Evolutionary conservation across 2,113 vertebrate species (phyloP).

Genomic region (Carassius gibelio): DNA sequence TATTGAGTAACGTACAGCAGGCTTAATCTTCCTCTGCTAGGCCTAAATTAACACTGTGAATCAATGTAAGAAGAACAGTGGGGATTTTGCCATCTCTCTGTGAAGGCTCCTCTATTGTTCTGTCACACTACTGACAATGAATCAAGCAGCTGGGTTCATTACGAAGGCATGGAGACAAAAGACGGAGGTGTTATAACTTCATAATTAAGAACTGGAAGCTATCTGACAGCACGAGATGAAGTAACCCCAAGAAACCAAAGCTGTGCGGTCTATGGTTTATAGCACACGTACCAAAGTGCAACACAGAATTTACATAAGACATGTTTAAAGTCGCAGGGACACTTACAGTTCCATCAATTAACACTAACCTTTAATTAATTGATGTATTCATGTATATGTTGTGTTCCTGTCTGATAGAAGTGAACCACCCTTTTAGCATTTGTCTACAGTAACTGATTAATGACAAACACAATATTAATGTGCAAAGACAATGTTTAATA

Average conservation of each 20-base stretch:
- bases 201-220: slow-evolving; percentile 56
- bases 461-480: slow-evolving; percentile 23
- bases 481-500: slow-evolving; percentile 32
- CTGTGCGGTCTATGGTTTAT: slow-evolving; percentile 29
- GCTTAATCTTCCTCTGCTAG: slow-evolving; percentile 41
- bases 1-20: slow-evolving; percentile 47
- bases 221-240: slow-evolving; percentile 51
- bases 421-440: slow-evolving; percentile 9
- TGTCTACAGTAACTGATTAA: slow-evolving; percentile 17
- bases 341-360: neutral
- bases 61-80: slow-evolving; percentile 51
- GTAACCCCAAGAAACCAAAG: slow-evolving; percentile 43
- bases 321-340: neutral
- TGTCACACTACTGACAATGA: slow-evolving; percentile 52
- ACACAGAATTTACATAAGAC: slow-evolving; percentile 26
- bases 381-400: neutral
- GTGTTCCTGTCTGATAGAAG: neutral
- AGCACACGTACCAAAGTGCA: slow-evolving; percentile 11
- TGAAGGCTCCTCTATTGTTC: slow-evolving; percentile 52
- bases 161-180: slow-evolving; percentile 48
- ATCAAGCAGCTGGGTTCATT: slow-evolving; percentile 43
- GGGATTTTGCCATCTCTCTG: slow-evolving; percentile 25
- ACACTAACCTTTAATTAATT: slow-evolving; percentile 10
- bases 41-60: slow-evolving; percentile 55
- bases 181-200: slow-evolving; percentile 44